Evolutionary conservation across 2,113 vertebrate genomes (phyloP).

Genomic region (Oryzias javanicus): DNA sequence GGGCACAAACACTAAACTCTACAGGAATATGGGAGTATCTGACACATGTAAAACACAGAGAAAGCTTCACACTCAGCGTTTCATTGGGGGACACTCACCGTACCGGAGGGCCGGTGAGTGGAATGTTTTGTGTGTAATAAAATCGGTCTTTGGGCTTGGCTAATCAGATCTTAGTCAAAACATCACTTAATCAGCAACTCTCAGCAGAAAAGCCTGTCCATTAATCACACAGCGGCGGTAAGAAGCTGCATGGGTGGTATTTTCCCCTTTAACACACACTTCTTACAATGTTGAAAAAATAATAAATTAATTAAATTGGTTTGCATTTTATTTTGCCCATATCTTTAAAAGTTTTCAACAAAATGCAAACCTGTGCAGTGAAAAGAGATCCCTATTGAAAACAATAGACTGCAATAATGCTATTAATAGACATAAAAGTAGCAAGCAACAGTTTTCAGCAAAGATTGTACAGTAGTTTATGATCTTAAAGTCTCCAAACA

Average conservation of each 20-base stretch:
- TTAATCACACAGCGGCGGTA: slow-evolving; percentile 72
- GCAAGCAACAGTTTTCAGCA: slow-evolving; percentile 61
- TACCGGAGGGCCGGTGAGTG: slow-evolving; percentile 70
- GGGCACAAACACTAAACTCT: slow-evolving; percentile 28
- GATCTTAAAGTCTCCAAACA: slow-evolving; percentile 57
- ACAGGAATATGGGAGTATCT: slow-evolving; percentile 52
- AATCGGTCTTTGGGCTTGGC: slow-evolving; percentile 74
- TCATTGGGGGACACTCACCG: slow-evolving; percentile 65
- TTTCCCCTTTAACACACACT: slow-evolving; percentile 48
- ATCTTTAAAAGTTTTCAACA: slow-evolving; percentile 66
- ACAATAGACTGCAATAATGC: slow-evolving; percentile 66
- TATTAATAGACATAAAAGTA: slow-evolving; percentile 64
- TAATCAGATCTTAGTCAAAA: slow-evolving; percentile 78
- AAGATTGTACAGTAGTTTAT: slow-evolving; percentile 60
- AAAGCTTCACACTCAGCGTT: slow-evolving; percentile 61
- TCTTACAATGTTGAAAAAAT: slow-evolving; percentile 49
- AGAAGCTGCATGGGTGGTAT: slow-evolving; percentile 76
- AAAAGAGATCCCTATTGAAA: slow-evolving; percentile 52
- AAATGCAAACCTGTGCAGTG: slow-evolving; percentile 40
- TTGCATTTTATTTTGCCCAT: slow-evolving; percentile 60
- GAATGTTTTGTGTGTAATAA: slow-evolving; percentile 77
- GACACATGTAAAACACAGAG: slow-evolving; percentile 60
- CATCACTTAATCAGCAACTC: slow-evolving; percentile 76
- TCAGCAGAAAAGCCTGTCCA: slow-evolving; percentile 68
- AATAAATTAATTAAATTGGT: slow-evolving; percentile 50